phyloP scores from a whole-genome alignment of 2,113 vertebrate genomes.

The Charadrius vociferus region DNA sequence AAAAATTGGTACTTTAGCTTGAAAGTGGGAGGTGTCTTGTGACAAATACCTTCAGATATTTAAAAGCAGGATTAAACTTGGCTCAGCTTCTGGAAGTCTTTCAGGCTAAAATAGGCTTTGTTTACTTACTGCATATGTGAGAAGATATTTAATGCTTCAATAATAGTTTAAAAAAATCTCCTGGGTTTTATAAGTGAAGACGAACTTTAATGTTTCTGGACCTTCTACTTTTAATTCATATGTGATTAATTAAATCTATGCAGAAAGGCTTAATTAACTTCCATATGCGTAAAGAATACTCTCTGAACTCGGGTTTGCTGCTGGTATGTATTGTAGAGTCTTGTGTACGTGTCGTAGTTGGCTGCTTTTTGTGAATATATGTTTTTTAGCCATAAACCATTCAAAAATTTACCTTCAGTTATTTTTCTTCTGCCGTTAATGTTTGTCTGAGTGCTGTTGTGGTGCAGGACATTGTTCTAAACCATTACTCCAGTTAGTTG shows the following conservation, averaged over 20 bases:
- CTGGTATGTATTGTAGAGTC: not conserved
- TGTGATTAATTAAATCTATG: not conserved
- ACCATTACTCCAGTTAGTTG: not conserved
- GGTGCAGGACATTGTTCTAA: not conserved
- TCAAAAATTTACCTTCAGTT: not conserved
- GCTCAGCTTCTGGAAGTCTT: not conserved
- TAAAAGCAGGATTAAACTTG: conserved; percentile 31
- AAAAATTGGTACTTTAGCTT: not conserved
- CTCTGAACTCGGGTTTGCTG: not conserved
- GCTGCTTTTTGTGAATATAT: not conserved
- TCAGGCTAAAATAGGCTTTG: not conserved
- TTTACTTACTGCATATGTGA: not conserved
- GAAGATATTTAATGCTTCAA: not conserved
- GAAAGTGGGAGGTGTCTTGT: not conserved
- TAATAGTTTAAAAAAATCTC: not conserved
- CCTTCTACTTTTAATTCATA: not conserved
- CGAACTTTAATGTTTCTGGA: not conserved
- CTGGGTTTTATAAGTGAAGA: not conserved
- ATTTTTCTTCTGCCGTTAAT: not conserved
- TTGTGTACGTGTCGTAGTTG: not conserved
- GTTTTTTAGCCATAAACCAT: not conserved
- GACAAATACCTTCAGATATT: conserved; percentile 28
- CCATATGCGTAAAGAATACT: not conserved
- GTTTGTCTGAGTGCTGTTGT: not conserved
- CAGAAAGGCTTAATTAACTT: not conserved